Evolutionary conservation across 2,113 vertebrate species (phyloP), one percentile per base, ranked within the genome.

Genomic region (Alosa alosa): DNA sequence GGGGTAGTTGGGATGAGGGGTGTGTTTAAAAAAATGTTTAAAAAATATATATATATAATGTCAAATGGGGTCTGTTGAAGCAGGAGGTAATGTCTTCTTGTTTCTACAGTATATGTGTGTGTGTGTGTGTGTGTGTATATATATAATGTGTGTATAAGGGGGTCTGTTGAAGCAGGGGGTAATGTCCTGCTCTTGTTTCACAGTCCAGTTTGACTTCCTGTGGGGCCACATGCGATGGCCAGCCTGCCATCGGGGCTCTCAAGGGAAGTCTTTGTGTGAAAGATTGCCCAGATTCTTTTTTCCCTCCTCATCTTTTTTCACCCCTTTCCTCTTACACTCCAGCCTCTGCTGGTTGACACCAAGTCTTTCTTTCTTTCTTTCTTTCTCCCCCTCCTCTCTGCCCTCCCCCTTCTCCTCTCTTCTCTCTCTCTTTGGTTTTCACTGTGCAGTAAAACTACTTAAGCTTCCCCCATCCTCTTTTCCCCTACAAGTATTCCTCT

Each of bases 251-350:
- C 57, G 83, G 17, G 89, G 88, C 86, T 0, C 91, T 90, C 17
- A 52, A 92, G 91, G 90, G 90, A 78, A 83, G 90, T 91, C 83
- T 91, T 95, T 95, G 93, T 95, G 88, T 41, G 6, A 90, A 90
- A 86, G 92, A 94, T 95, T 94, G 91, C 90, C 87, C 90, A 92
- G 89, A 84, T 91, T 93, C 90, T 90, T 91, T 57, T 57, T 57
- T 4, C 15, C 84, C 15, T 20, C 15, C 52, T 57, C 52, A 11
- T 18, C 15, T 15, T 20, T 20, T 57, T 20, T 57, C 52, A 1
- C 52, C 17, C 87, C 87, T 64, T 91, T 87, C 86, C 90, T 87
- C 89, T 83, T 90, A 88, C 86, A 68, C 85, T 83, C 89, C 83
- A 50, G 57, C 82, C 17, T 57, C 52, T 20, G 52, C 52, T 57